A percentile compares a stretch with the other conserved stretches of the same genome.
These are phyloP conservation scores for Drosophila hydei DNA, from an alignment of 1,140 invertebrate genomes.

Conservation along the genomic window DNA sequence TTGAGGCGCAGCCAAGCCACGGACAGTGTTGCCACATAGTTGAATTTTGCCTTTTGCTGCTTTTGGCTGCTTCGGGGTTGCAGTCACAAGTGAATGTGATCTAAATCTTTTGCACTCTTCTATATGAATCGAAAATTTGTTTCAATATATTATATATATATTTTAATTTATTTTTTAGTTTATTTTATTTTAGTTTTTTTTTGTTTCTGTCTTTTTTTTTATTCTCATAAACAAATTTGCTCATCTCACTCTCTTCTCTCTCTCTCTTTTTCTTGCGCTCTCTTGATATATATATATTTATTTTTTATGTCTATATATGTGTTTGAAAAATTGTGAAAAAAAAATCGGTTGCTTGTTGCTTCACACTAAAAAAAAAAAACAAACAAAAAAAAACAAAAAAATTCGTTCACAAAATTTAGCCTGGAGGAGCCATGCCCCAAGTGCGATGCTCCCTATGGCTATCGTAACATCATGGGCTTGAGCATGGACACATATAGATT, in stretches of 20 bases:
- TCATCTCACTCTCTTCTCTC: slow-evolving; percentile 41
- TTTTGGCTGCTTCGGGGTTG: neutral
- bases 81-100: no score
- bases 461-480: slow-evolving; percentile 95
- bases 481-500: slow-evolving; percentile 91
- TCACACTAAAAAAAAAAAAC: slow-evolving; percentile 37
- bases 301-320: slow-evolving; percentile 38
- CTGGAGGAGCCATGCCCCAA: slow-evolving; percentile 90
- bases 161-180: slow-evolving; percentile 18
- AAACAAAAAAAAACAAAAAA: slow-evolving; percentile 31
- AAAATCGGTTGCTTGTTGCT: slow-evolving; percentile 49
- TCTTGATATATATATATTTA: slow-evolving; percentile 41
- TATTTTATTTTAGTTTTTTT: slow-evolving; percentile 35
- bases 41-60: slow-evolving; percentile 2
- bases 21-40: slow-evolving; percentile 10
- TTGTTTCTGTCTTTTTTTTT: slow-evolving; percentile 52
- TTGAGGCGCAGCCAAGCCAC: neutral
- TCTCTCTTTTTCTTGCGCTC: slow-evolving; percentile 55
- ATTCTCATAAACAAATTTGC: slow-evolving; percentile 29
- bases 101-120: slow-evolving; percentile 11
- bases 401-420: slow-evolving; percentile 84
- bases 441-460: slow-evolving; percentile 93
- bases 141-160: slow-evolving; percentile 9
- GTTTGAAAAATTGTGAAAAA: slow-evolving; percentile 49
- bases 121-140: no score